Base-by-base conservation (phyloP, 1,140 invertebrate genomes). In the Heliconius hermathena region DNA sequence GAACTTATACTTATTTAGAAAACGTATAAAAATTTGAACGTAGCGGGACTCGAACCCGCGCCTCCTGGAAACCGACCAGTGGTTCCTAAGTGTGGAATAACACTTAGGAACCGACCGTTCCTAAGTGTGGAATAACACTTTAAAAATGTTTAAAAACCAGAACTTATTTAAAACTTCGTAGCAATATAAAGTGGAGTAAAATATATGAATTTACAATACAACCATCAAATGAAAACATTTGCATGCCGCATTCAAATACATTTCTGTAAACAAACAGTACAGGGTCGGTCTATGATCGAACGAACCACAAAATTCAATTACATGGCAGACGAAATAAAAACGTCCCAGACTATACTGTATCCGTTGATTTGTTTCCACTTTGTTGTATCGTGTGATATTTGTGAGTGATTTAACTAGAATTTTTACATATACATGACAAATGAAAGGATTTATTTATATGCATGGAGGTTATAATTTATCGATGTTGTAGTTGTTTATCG, bases 291-390 rank as follows among this genome's bases (percentile, higher is more conserved):
- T 80, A 84, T 84, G 89, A 91, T 88, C 84, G 90, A 85, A 84
- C 86, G 77, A 82, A 89, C 91, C 91, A 89, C 91, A 91, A 91
- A 93, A 93, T 92, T 93, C 91, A 93, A 93, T 92, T 91, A 90
- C 89, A 88, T 88, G 84, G 86, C 88, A 92, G 88, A 93, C 88
- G 92, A 92, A 93, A 93, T 91, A 93, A 93, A 93, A 93, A 89
- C 87, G 83, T 83, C 82, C 66, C 88, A 85, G 84, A 81, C 83
- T 83, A 84, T 81, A 86, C 81, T 83, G 88, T 90, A 88, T 89
- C 88, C 88, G 88, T 89, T 87, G 87, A 93, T 93, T 92, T 89
- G 84, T 84, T 85, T 81, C 77, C 73, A 73, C 60, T 85, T 75
- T 82, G 81, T 80, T 85, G 66, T 80, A 73, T 76, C 78, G 49